Evolutionary conservation across 1,140 invertebrate genomes (phyloP).

Genomic region (Cheumatopsyche charites): DNA sequence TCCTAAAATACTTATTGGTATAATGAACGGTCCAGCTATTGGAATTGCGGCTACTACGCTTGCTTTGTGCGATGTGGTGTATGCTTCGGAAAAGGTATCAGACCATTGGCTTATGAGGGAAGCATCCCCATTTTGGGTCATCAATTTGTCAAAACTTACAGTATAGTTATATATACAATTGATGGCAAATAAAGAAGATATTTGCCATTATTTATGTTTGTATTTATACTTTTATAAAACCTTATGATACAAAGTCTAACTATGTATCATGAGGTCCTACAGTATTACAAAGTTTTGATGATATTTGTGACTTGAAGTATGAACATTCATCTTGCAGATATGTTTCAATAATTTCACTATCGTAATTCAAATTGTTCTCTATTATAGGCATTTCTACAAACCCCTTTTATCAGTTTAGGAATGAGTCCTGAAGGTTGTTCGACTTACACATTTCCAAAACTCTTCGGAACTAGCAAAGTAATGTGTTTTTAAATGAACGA

Average conservation of each 20-base stretch:
- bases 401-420: conserved; percentile 83
- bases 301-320: too few relatives aligned
- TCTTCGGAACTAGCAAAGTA: conserved; percentile 81
- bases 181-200: too few relatives aligned
- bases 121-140: too few relatives aligned
- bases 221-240: too few relatives aligned
- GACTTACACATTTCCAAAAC: conserved; percentile 78
- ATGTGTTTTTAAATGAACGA: conserved; percentile 26
- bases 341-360: too few relatives aligned
- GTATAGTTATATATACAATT: too few relatives aligned
- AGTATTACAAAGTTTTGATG: too few relatives aligned
- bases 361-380: not conserved
- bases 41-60: conserved; percentile 86
- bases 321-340: conserved; percentile 49
- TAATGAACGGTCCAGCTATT: conserved; percentile 94
- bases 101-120: too few relatives aligned
- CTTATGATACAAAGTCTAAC: too few relatives aligned
- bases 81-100: conserved; percentile 77
- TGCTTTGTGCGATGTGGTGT: conserved; percentile 87
- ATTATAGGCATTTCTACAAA: conserved; percentile 80
- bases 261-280: too few relatives aligned
- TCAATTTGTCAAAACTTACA: too few relatives aligned
- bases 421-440: conserved; percentile 86
- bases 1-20: conserved; percentile 85
- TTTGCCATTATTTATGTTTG: too few relatives aligned